Percentiles rank a stretch among this genome's conserved stretches.
Evolutionary conservation across 2,888 invertebrate species (phyloP).

Genomic region (Cheilosia impressa): DNA sequence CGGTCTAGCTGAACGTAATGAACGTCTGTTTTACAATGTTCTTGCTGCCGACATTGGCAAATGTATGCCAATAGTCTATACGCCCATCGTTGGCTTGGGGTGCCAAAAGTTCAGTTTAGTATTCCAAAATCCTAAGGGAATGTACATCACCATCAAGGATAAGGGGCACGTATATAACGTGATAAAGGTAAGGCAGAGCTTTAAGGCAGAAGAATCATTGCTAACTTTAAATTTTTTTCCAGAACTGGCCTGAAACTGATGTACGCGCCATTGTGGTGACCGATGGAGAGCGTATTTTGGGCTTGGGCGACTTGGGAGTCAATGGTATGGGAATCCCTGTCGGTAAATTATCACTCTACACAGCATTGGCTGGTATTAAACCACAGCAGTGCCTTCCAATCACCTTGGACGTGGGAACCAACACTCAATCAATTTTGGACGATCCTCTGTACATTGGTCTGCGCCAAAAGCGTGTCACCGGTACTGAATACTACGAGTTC

Average conservation of each 20-base stretch:
- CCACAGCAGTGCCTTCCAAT: conserved; percentile 98
- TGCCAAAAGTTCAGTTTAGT: conserved; percentile 98
- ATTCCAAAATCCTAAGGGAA: conserved; percentile 94
- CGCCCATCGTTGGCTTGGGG: conserved; percentile 98
- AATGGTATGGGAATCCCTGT: conserved; percentile 99
- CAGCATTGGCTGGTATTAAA: conserved; percentile 97
- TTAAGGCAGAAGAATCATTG: neutral
- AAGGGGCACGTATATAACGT: conserved; percentile 97
- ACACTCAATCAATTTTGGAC: conserved; percentile 92
- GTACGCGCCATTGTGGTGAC: conserved; percentile 97
- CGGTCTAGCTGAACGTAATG: conserved; percentile 93
- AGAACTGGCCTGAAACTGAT: conserved; percentile 92
- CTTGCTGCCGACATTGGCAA: conserved; percentile 93
- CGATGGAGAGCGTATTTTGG: conserved; percentile 98
- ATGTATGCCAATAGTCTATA: conserved; percentile 99
- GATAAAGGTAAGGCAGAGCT: conserved; percentile 88
- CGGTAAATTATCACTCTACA: conserved; percentile 98
- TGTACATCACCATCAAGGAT: conserved; percentile 98
- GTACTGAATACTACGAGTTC: conserved; percentile 94
- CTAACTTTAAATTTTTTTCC: conserved; percentile 5
- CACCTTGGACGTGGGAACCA: conserved; percentile 96
- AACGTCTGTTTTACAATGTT: conserved; percentile 96
- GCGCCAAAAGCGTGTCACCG: conserved; percentile 92
- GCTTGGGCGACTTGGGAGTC: conserved; percentile 98
- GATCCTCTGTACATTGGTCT: conserved; percentile 98